Percentiles rank a stretch among this genome's conserved stretches.
Evolutionary conservation across 2,113 vertebrate genomes (phyloP).

Genomic region (Suricata suricatta): DNA sequence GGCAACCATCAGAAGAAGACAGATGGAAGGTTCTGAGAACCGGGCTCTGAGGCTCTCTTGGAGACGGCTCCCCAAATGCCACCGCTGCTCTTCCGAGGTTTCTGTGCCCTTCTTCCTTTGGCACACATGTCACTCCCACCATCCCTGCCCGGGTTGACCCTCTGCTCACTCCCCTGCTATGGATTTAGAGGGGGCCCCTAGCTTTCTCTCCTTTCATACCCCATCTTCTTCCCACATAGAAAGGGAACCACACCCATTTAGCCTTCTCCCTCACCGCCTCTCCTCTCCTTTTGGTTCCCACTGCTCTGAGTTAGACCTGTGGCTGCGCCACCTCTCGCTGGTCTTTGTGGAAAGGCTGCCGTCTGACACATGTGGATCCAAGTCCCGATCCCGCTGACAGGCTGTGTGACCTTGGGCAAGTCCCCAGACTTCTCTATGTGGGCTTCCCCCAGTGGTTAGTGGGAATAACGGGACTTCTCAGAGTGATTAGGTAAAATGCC

Average conservation of each 20-base stretch:
- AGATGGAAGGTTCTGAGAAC: background rate
- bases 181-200: background rate
- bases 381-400: background rate
- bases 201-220: background rate
- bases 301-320: background rate
- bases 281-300: background rate
- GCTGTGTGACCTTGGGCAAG: conserved; percentile 47
- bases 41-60: background rate
- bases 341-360: background rate
- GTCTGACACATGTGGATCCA: background rate
- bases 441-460: background rate
- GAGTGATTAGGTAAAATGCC: conserved; percentile 43
- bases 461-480: conserved; percentile 24
- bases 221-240: background rate
- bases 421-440: background rate
- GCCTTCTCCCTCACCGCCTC: background rate
- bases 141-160: background rate
- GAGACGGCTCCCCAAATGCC: background rate
- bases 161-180: background rate
- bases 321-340: background rate
- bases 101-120: background rate
- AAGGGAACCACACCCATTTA: background rate
- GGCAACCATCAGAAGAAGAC: background rate
- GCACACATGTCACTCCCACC: background rate
- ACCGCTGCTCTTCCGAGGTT: background rate